Evolutionary conservation across 2,113 vertebrate genomes (phyloP).

Genomic region (Amblyopsis rosae): DNA sequence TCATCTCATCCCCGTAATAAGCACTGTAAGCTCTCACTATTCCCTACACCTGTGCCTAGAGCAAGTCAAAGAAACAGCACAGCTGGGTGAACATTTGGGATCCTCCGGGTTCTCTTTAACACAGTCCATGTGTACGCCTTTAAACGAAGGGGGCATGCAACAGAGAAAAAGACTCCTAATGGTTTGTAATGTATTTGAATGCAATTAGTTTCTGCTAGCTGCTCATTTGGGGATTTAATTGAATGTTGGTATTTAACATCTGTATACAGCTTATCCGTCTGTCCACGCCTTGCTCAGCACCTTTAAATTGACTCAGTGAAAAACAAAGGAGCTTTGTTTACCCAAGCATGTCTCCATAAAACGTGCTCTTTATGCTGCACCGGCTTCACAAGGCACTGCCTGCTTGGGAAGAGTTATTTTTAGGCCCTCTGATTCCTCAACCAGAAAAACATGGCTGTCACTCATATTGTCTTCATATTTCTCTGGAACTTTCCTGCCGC

Average conservation of each 20-base stretch:
- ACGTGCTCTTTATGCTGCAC: conserved; percentile 21
- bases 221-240: conserved; percentile 53
- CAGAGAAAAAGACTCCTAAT: conserved; percentile 28
- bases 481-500: conserved; percentile 22
- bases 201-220: conserved; percentile 41
- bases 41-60: too few relatives aligned
- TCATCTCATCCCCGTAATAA: too few relatives aligned
- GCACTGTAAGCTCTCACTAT: too few relatives aligned
- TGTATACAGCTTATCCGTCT: conserved; percentile 24
- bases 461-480: conserved; percentile 24
- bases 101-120: neutral
- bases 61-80: too few relatives aligned
- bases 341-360: conserved; percentile 14
- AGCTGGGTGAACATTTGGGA: too few relatives aligned
- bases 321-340: conserved; percentile 38
- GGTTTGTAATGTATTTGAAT: conserved; percentile 21
- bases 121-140: neutral
- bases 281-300: conserved; percentile 15
- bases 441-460: conserved; percentile 47
- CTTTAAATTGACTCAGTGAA: conserved; percentile 20
- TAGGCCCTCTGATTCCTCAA: conserved; percentile 43
- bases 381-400: conserved; percentile 42
- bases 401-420: conserved; percentile 59
- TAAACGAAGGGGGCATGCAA: conserved; percentile 10
- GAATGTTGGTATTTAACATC: conserved; percentile 49